Evolutionary conservation across 2,113 vertebrate species (phyloP).

Genomic region (Phaetusa simplex): DNA sequence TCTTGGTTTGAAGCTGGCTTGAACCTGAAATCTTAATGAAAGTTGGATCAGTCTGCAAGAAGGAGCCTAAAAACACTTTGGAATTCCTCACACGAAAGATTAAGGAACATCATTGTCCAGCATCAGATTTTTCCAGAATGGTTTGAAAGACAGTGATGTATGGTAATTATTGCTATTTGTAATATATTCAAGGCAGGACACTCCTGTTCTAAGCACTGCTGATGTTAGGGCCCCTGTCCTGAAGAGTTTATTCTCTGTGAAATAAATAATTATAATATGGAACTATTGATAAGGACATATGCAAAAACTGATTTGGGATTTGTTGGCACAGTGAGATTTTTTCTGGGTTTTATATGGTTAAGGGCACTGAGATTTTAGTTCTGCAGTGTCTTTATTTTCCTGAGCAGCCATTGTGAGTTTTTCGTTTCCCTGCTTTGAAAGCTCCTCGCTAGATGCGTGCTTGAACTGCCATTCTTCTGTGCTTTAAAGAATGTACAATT

Average conservation of each 20-base stretch:
- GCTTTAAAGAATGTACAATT: background rate
- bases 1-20: background rate
- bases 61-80: background rate
- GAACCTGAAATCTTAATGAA: background rate
- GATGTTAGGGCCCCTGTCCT: background rate
- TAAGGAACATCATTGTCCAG: background rate
- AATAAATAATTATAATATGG: background rate
- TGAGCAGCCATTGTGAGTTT: background rate
- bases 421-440: background rate
- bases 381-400: background rate
- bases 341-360: background rate
- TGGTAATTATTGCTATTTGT: background rate
- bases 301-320: background rate
- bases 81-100: background rate
- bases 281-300: background rate
- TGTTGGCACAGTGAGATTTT: background rate
- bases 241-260: background rate
- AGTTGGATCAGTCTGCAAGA: background rate
- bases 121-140: background rate
- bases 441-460: background rate
- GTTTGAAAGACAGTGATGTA: background rate
- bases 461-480: background rate
- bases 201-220: background rate
- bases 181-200: background rate
- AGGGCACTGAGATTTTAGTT: background rate